Evolutionary conservation across 2,113 vertebrate species (phyloP).

Genomic region (Osmerus mordax): DNA sequence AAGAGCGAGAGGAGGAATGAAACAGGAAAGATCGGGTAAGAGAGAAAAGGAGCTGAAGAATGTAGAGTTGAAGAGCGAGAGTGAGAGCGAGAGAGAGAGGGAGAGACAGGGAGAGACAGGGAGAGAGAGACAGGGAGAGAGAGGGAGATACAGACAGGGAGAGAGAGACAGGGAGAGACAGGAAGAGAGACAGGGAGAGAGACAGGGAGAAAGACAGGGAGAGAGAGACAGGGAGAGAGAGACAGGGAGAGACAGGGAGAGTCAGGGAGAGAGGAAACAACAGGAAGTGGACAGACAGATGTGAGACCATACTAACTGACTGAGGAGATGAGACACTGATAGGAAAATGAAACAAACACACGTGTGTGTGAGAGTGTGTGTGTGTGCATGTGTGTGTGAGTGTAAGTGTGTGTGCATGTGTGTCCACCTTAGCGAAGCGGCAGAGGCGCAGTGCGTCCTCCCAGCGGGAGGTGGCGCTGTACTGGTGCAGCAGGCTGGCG

Average conservation of each 20-base stretch:
- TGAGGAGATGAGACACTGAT: neutral
- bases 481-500: slow-evolving; percentile 82
- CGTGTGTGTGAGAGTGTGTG: too few relatives aligned
- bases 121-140: neutral
- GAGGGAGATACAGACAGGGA: neutral
- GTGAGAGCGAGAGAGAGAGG: neutral
- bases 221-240: neutral
- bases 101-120: neutral
- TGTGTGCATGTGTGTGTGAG: too few relatives aligned
- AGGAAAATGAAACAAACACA: too few relatives aligned
- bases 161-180: neutral
- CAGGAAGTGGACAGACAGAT: neutral
- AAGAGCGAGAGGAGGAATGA: neutral
- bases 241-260: neutral
- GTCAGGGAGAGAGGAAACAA: neutral
- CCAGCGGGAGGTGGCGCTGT: slow-evolving; percentile 79
- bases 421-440: slow-evolving; percentile 89
- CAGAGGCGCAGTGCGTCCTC: slow-evolving; percentile 87
- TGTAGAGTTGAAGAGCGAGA: too few relatives aligned
- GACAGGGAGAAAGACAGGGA: neutral
- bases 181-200: neutral
- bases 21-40: too few relatives aligned
- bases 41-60: too few relatives aligned
- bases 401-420: neutral
- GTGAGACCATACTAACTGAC: neutral